Base-by-base conservation (phyloP, 2,113 vertebrate genomes). In the Clarias macrocephalus region DNA sequence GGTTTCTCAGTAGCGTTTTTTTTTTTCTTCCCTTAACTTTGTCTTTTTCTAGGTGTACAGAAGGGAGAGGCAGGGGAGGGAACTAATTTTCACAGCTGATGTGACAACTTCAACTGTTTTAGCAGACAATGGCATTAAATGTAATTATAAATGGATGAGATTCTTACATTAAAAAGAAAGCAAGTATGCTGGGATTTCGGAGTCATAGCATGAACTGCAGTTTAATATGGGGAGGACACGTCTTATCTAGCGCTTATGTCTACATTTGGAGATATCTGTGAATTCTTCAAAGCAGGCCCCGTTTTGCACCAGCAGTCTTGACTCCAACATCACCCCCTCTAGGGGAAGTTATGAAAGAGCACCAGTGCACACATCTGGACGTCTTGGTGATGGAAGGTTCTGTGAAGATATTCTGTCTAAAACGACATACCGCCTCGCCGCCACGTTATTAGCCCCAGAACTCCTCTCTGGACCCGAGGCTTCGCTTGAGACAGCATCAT, bases 391-490 rank as follows among this genome's bases (percentile, higher is more conserved):
- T 57, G 59, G 56, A 79, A 86, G 66, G 60, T 21, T 72, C 73
- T 48, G 60, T 81, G n/a, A 86, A 90, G 86, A 85, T 85, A 83
- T 86, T 84, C 66, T 76, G 80, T 25, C 70, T 72, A 88, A 87
- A 70, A 28, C 65, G 70, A 60, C 62, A 84, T 85, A 60, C 68
- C 48, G 33, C 60, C 76, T 68, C 56, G 54, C 21, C 9, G 28
- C 28, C 13, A 33, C 65, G 81, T 89, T 66, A 87, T 87, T 87
- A 77, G 82, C 60, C 19, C n/a, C 16, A 23, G 81, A 88, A 63
- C 76, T 88, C 84, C 81, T 54, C 54, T 54, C 48, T 21, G 82
- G 28, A 80, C 33, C 57, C 28, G 11, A 23, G 37, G 42, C 42
- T 10, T 52, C 9, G 48, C 57, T 63, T 37, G 54, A 68, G 63